Evolutionary conservation across 2,888 invertebrate genomes (phyloP), one percentile per base, ranked within the genome.

Genomic region (Eubasilissa splendida): DNA sequence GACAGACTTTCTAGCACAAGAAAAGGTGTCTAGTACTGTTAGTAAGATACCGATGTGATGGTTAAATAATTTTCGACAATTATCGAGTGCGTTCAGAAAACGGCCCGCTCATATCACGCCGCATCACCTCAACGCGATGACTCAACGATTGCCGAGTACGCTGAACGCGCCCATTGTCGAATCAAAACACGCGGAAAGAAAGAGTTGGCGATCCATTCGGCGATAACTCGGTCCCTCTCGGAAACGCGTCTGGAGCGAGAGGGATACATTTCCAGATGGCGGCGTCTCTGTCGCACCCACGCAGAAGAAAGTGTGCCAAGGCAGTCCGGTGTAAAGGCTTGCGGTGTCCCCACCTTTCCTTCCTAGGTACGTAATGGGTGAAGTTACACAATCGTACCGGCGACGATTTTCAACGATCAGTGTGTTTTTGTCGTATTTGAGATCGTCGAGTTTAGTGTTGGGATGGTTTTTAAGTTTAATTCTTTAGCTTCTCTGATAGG

Each of bases 221-320:
- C 58, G n/a, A 11, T 58, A 58, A n/a, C n/a, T 58, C 58, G 11
- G 58, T 58, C 58, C 58, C 58, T n/a, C 58, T 58, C 58, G 58
- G 58, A 58, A 58, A n/a, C 58, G 42, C 73, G 73, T 56, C 73
- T 33, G 31, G 73, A 73, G 60, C 59, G 75, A 75, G 75, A 75
- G 31, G 53, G 14, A 50, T 14, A 60, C 22, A n/a, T 50, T 56
- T 8, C 50, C 8, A 52, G 42, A 63, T 42, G 60, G 60, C 71
- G 70, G 31, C 52, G 63, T 78, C 78, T 52, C 78, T 50, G 68
- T 79, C 79, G 68, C 76, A 70, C 76, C 77, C 73, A 52, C 54
- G 58, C 73, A 78, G 75, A 83, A 83, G 83, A 83, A 83, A 83
- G 83, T 83, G 77, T 83, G 83, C 83, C 83, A 83, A 83, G 83